Evolutionary conservation across 1,140 invertebrate species (phyloP).

Genomic region (Diorhabda sublineata): DNA sequence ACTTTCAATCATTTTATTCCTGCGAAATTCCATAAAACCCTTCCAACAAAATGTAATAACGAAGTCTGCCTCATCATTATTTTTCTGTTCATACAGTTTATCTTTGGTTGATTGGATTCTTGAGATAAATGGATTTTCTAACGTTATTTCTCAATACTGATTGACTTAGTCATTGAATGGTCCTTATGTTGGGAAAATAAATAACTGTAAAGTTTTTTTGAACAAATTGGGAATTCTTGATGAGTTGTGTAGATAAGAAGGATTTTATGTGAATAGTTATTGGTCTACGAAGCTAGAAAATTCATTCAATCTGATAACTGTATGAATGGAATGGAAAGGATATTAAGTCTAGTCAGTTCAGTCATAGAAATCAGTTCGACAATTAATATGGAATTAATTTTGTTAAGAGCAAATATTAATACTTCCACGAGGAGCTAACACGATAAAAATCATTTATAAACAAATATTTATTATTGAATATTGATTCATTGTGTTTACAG

Average conservation of each 20-base stretch:
- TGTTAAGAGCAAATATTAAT: no score
- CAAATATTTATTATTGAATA: no score
- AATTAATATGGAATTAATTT: no score
- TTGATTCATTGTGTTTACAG: no score
- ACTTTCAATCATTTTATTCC: not conserved
- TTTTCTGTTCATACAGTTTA: slow-evolving; percentile 2
- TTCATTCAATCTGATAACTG: no score
- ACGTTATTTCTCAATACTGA: not conserved
- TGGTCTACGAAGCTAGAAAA: not conserved
- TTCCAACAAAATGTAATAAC: slow-evolving; percentile 1
- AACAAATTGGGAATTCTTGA: not conserved
- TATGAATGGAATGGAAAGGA: no score
- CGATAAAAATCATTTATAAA: no score
- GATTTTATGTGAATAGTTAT: not conserved
- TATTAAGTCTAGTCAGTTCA: no score
- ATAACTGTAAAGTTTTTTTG: not conserved
- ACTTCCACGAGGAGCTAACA: no score
- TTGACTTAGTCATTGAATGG: not conserved
- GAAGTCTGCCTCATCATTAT: not conserved
- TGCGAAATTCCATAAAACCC: slow-evolving; percentile 1
- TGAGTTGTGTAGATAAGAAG: not conserved
- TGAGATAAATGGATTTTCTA: slow-evolving; percentile 2
- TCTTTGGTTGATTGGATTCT: slow-evolving; percentile 2
- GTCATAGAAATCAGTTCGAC: no score
- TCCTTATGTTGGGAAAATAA: not conserved